Evolutionary conservation across 2,888 invertebrate genomes (phyloP), one percentile per base, ranked within the genome.

Genomic region (Griposia aprilina): DNA sequence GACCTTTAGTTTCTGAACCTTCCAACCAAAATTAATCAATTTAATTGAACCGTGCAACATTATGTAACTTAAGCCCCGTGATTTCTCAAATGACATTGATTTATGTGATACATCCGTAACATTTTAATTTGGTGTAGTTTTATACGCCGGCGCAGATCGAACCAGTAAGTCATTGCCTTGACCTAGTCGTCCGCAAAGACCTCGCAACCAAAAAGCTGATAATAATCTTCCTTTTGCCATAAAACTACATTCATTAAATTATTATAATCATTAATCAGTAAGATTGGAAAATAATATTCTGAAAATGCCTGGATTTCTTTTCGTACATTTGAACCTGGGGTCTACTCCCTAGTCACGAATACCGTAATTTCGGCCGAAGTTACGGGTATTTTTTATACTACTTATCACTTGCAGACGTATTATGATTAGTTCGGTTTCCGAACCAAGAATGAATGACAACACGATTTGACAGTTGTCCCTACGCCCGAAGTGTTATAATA

Each of bases 131-230:
- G 36, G 20, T 60, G 30, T 62, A 52, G n/a, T 60, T 62, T 17
- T 26, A 59, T 85, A 63, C 63, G 55, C 55, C 60, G 7, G 66
- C 41, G 60, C 26, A 55, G 57, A 57, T 66, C 45, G 17, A 52
- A 82, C 41, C n/a, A 62, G 36, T 82, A 52, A 52, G 15, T 52
- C 30, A 68, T 10, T 26, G 20, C 86, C 86, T 82, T 82, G 82
- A 85, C 86, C 82, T 59, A 85, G 82, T 82, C 60, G 13, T n/a
- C 23, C 48, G 62, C 23, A 55, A 71, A 75, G 75, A 82, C 82
- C 65, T 81, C 30, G 68, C 15, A 36, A 5, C 17, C 60, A 59
- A 74, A 85, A 85, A 59, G 41, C 13, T 17, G 60, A 55, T 55
- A 20, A n/a, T n/a, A n/a, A n/a, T 41, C 52, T 69, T 80, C 52